Conservation (phyloP, 2,113 vertebrate species). For the Chaetodon auriga region DNA sequence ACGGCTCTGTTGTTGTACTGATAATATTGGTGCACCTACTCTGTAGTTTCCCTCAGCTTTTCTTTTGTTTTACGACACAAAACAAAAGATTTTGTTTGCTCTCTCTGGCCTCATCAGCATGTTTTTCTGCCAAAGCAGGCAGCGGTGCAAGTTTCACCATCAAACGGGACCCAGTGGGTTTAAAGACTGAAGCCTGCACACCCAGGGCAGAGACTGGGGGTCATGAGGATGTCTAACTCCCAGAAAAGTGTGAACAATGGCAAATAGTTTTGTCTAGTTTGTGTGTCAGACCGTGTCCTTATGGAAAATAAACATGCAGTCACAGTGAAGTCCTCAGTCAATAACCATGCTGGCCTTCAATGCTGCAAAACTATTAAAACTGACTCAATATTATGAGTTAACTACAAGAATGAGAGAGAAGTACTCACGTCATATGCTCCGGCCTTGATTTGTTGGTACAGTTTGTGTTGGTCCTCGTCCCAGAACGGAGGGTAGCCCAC, state of each 20-base stretch:
- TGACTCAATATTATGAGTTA: not conserved
- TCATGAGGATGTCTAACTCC: not conserved
- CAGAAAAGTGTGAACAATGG: not conserved
- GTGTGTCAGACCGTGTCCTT: not conserved
- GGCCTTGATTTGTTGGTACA: slow-evolving; percentile 99
- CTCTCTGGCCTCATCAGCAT: too few species aligned
- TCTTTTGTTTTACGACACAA: not conserved
- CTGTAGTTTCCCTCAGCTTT: not conserved
- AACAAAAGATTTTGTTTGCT: not conserved
- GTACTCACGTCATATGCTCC: slow-evolving; percentile 97
- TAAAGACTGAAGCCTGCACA: not conserved
- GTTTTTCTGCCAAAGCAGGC: too few species aligned
- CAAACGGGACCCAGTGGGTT: not conserved
- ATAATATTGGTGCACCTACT: not conserved
- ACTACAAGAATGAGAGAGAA: not conserved
- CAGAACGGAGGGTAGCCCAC: slow-evolving; percentile 99
- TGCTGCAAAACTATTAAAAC: not conserved
- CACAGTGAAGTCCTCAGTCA: not conserved
- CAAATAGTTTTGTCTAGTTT: not conserved
- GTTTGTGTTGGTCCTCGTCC: slow-evolving; percentile 99
- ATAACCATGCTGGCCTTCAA: not conserved
- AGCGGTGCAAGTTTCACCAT: not conserved
- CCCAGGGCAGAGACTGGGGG: too few species aligned
- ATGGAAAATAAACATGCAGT: not conserved
- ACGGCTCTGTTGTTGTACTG: not conserved